Conservation (phyloP, 2,113 vertebrate species). For the Cnemophilus loriae region DNA sequence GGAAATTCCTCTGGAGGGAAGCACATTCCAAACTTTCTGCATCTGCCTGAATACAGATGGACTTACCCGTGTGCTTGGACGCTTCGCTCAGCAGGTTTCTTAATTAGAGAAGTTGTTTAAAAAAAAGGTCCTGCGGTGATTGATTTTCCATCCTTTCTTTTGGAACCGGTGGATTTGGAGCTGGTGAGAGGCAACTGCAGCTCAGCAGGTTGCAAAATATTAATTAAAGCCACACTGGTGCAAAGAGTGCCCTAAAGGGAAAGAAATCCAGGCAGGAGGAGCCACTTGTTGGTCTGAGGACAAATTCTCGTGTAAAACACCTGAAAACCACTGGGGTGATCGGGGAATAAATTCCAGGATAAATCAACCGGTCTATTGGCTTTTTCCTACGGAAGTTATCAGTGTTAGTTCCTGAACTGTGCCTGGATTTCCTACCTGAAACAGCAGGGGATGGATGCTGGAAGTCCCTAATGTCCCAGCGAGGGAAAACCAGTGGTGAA, state of each 20-base stretch:
- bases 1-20: not conserved
- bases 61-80: not conserved
- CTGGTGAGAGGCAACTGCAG: not conserved
- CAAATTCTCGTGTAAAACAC: not conserved
- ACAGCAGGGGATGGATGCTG: not conserved
- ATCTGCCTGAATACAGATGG: not conserved
- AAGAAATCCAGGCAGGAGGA: not conserved
- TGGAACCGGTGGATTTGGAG: not conserved
- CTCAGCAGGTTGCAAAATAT: not conserved
- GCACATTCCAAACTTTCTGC: not conserved
- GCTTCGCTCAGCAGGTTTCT: not conserved
- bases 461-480: accelerated
- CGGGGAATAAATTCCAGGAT: not conserved
- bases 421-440: not conserved
- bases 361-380: accelerated
- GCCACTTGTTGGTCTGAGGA: not conserved
- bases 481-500: accelerated
- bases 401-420: accelerated
- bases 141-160: not conserved
- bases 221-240: not conserved
- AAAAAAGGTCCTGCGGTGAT: not conserved
- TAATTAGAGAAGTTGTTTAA: not conserved
- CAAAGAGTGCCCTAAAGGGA: not conserved
- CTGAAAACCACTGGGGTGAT: not conserved
- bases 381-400: not conserved